Base-by-base conservation (phyloP, 2,113 vertebrate species). In the Scalopus aquaticus region DNA sequence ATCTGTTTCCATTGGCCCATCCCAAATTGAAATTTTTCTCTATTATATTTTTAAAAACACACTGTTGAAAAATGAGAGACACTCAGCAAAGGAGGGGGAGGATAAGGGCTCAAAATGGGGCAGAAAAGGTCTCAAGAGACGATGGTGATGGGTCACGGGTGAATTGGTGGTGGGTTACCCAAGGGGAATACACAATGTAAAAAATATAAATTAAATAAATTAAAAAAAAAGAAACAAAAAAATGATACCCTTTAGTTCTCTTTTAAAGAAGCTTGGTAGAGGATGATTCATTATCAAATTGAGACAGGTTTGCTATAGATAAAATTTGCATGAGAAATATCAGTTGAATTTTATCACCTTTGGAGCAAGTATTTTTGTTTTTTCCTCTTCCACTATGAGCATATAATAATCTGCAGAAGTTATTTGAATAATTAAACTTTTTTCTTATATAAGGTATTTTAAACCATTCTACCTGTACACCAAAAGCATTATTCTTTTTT, bases 281-380 rank as follows among this genome's bases (percentile, higher is more conserved):
- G 22, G 42, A 84, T 76, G 51, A 94, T 82, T 95, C 69, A 95
- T 96, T 46, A 85, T 81, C 37, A 95, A 77, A 88, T 79, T 74
- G 42, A 93, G 51, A 82, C 69, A 76, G 20, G 3, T 76, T 95
- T 88, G 54, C 22, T 78, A 9, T 54, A 17, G 39, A 62, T 88
- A 28, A 88, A 77, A 90, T 95, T 94, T 93, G 76, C 73, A 70
- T 95, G 39, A 88, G n/a, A 85, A 95, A 86, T 92, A 76, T 10
- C 58, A 88, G 49, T 88, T 88, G 67, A 60, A 85, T 92, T 95
- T 90, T 93, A 82, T 85, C 28, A 94, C 28, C 60, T 88, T 77
- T 78, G 46, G 37, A 90, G 32, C n/a, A 96, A 96, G 77, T 92
- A 7, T 69, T 12, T 85, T 95, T 91, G 44, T n/a, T 54, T 76